These are phyloP conservation scores for Sinocyclocheilus anshuiensis DNA, from an alignment of 2,113 vertebrate genomes.

Conservation along the genomic window DNA sequence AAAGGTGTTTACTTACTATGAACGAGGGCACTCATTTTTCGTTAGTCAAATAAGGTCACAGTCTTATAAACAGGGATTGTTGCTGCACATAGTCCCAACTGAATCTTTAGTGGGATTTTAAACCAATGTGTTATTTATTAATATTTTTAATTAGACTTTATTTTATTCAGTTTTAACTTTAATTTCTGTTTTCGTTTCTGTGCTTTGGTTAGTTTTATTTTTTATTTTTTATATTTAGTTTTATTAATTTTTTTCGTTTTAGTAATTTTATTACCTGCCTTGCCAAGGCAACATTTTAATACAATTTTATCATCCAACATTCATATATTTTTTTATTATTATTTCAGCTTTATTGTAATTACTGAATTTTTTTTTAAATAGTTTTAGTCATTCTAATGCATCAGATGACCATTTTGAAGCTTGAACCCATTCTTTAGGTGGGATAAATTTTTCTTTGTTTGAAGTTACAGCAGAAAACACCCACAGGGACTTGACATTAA, in stretches of 20 bases:
- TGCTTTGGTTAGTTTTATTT: too few species aligned
- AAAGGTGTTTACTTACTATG: background rate
- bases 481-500: conserved; percentile 53
- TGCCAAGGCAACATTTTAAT: too few species aligned
- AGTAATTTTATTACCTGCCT: too few species aligned
- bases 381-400: background rate
- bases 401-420: background rate
- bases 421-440: conserved; percentile 1
- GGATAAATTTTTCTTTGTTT: conserved; percentile 18
- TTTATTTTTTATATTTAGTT: too few species aligned
- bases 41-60: background rate
- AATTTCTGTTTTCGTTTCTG: too few species aligned
- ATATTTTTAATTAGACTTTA: too few species aligned
- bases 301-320: too few species aligned
- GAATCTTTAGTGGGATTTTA: too few species aligned
- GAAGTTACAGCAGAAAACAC: conserved; percentile 40
- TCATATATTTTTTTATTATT: too few species aligned
- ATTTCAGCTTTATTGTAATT: background rate
- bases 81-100: background rate
- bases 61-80: background rate
- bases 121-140: too few species aligned
- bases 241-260: too few species aligned
- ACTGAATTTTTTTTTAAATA: background rate
- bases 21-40: background rate
- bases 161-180: background rate